Percentiles rank a stretch among this genome's conserved stretches.
These are phyloP conservation scores for Poecilia gillii DNA, from an alignment of 2,797 vertebrate species.

Conservation along the genomic window DNA sequence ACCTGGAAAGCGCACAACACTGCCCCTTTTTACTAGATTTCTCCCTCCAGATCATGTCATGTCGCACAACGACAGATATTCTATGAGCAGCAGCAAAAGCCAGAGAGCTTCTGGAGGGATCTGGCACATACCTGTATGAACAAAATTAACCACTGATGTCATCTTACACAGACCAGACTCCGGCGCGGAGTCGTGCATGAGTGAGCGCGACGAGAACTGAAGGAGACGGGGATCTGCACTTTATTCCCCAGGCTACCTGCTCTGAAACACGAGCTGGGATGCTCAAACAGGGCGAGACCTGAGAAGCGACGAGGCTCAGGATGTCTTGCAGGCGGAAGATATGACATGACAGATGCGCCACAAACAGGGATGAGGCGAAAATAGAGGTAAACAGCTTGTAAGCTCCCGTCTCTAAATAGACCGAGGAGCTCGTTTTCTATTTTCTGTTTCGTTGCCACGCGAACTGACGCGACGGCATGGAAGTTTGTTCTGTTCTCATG, in stretches of 20 bases:
- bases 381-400: constrained; percentile 56
- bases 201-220: constrained; percentile 49
- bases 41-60: constrained; percentile 19
- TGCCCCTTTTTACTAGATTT: constrained; percentile 24
- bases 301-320: constrained; percentile 58
- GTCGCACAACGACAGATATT: constrained; percentile 42
- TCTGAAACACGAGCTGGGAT: constrained; percentile 53
- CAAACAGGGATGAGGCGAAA: constrained; percentile 57
- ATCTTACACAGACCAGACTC: constrained; percentile 52
- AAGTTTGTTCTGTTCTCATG: constrained; percentile 47
- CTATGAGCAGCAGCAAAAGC: constrained; percentile 43
- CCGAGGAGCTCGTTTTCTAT: constrained; percentile 49
- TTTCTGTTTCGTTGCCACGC: constrained; percentile 43
- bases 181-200: constrained; percentile 38
- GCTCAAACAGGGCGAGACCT: constrained; percentile 57
- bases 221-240: constrained; percentile 73
- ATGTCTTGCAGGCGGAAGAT: constrained; percentile 58
- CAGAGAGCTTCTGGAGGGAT: constrained; percentile 47
- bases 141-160: constrained; percentile 73
- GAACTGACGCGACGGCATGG: constrained; percentile 22
- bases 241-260: constrained; percentile 63
- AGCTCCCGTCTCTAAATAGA: constrained; percentile 61
- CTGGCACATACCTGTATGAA: constrained; percentile 66
- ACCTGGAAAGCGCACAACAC: too few relatives aligned
- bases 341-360: constrained; percentile 61